Evolutionary conservation across 2,113 vertebrate genomes (phyloP), one percentile per base, ranked within the genome.

Genomic region (Desmodus rotundus): DNA sequence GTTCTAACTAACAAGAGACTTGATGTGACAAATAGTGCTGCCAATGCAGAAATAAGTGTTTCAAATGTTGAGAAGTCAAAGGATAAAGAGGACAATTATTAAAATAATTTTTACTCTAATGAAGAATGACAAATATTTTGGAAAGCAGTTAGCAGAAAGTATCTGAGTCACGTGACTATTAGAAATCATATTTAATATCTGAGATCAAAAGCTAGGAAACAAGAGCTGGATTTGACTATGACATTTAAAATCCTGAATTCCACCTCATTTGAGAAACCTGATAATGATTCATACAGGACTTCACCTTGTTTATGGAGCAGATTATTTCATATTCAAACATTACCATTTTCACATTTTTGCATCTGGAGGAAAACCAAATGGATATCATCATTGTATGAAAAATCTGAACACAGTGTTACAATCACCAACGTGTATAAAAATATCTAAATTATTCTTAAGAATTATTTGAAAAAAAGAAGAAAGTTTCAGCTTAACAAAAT

Each of bases 31-130:
- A 89, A 91, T 19, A 87, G 24, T 87, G 63, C 28, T 94, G 84
- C 78, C 84, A 83, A 89, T 92, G 87, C 78, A 92, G 93, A 96
- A 93, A 91, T 96, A 83, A 97, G 95, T 93, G 43, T 74, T 95
- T 89, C 81, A 61, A 96, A 94, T 80, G 74, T 45, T 87, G 83
- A 87, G 50, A 93, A 92, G 87, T 80, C 92, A 96, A 94, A 97
- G 74, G 78, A 93, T 73, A 94, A 89, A 89, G 17, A 84, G 31
- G 47, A 70, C 5, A 94, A n/a, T 45, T 83, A 93, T 86, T 76
- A 68, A 82, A 94, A 95, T 72, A 92, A 47, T 41, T 50, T 68
- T 72, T 0, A 38, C 70, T 84, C 33, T 80, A 87, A 80, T 26
- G 16, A 92, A 94, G 17, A 28, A 50, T 78, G 83, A 65, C 68